These are phyloP conservation scores for Megalonaias nervosa DNA, from an alignment of 1,140 invertebrate genomes.

Conservation along the genomic window DNA sequence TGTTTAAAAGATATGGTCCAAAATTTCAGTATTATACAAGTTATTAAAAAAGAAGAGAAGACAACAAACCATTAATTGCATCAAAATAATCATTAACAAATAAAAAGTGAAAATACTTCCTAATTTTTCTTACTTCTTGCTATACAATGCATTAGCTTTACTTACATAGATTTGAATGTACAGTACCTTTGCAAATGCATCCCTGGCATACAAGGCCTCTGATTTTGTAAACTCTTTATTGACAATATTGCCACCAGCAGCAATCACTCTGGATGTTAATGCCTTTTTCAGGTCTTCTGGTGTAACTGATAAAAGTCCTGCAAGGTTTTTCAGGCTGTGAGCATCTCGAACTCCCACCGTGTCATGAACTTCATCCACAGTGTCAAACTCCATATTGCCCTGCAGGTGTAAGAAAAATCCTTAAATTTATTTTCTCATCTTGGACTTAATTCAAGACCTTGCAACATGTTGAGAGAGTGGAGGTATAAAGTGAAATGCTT, in stretches of 20 bases:
- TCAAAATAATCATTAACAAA: no score
- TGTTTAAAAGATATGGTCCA: no score
- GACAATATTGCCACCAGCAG: conserved; percentile 94
- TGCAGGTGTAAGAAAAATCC: conserved; percentile 56
- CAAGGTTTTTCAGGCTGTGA: conserved; percentile 77
- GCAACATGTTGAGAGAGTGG: no score
- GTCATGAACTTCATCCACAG: conserved; percentile 77
- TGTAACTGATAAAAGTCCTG: conserved; percentile 82
- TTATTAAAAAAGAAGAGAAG: no score
- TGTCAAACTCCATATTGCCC: conserved; percentile 83
- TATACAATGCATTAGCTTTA: neutral
- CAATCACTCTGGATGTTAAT: conserved; percentile 89
- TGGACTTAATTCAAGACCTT: no score
- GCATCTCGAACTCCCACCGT: conserved; percentile 77
- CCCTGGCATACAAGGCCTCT: conserved; percentile 91
- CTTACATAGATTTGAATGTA: neutral
- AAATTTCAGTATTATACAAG: no score
- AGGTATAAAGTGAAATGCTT: no score
- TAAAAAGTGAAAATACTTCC: no score
- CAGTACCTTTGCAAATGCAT: conserved; percentile 90
- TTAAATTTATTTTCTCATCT: no score
- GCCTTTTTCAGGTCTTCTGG: conserved; percentile 82
- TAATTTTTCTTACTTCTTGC: neutral
- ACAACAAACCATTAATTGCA: no score
- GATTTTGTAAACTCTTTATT: conserved; percentile 88